phyloP scores from a whole-genome alignment of 2,113 vertebrate species.

The Crotalus horridus region DNA sequence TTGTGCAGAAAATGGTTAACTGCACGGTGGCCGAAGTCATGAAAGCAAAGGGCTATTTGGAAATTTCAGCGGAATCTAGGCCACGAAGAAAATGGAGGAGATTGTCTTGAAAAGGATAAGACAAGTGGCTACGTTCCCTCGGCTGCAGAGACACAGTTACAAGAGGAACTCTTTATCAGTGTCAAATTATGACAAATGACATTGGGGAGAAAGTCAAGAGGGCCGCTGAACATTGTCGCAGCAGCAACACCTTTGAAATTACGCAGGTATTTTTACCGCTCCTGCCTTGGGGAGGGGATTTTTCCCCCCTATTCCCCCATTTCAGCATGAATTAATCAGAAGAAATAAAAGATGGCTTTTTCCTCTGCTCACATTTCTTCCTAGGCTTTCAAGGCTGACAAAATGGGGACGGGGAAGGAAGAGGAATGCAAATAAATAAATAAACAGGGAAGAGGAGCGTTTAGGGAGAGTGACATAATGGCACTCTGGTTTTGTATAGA shows the following conservation, averaged over 20 bases:
- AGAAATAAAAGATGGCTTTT: conserved; percentile 4
- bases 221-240: conserved; percentile 55
- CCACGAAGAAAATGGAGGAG: conserved; percentile 35
- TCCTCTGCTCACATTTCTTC: background rate
- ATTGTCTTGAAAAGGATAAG: conserved; percentile 52
- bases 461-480: background rate
- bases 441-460: accelerated
- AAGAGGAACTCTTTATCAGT: conserved; percentile 71
- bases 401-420: background rate
- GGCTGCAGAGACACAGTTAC: conserved; percentile 58
- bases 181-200: conserved; percentile 82
- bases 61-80: conserved; percentile 29
- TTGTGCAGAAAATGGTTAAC: accelerated
- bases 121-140: conserved; percentile 59
- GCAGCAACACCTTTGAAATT: conserved; percentile 68
- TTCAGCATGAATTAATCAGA: conserved; percentile 31
- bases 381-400: accelerated
- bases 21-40: background rate
- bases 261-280: conserved; percentile 63
- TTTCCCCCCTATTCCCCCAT: background rate
- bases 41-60: background rate
- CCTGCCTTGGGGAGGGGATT: conserved; percentile 2
- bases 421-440: background rate
- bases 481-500: background rate
- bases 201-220: conserved; percentile 57